Evolutionary conservation across 2,888 invertebrate genomes (phyloP).

Genomic region (Lasioglossum malachurum): DNA sequence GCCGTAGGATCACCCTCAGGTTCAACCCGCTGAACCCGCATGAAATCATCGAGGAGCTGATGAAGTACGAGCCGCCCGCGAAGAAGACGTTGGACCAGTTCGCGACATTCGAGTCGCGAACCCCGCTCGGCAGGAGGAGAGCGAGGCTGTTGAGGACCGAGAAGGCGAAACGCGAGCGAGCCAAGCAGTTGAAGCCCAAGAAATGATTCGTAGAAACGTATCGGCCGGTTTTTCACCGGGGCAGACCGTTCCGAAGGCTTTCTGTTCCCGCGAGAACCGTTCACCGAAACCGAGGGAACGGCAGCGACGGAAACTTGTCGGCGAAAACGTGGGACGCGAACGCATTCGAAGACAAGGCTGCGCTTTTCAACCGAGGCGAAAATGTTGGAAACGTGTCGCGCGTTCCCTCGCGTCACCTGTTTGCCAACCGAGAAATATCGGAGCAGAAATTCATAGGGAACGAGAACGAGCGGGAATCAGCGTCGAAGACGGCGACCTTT

Average conservation of each 20-base stretch:
- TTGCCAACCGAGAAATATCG: constrained; percentile 1
- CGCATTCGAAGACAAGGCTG: constrained; percentile 45
- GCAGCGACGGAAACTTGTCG: constrained; percentile 41
- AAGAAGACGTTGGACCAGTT: constrained; percentile 62
- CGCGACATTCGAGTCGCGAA: constrained; percentile 70
- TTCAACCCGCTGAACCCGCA: constrained; percentile 86
- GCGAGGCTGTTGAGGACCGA: constrained; percentile 46
- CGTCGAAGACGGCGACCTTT: constrained; percentile 49
- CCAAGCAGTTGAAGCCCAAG: neutral
- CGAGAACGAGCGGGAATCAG: neutral
- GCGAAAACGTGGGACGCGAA: constrained; percentile 56
- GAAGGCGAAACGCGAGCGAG: neutral
- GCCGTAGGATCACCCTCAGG: constrained; percentile 86
- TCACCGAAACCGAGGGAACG: constrained; percentile 42
- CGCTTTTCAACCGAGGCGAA: constrained; percentile 33
- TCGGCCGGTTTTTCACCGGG: neutral
- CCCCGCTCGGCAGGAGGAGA: constrained; percentile 68
- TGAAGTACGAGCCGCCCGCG: constrained; percentile 76
- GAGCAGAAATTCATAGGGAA: constrained; percentile 11
- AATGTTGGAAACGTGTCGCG: neutral
- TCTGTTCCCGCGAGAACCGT: constrained; percentile 19
- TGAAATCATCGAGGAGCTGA: constrained; percentile 86
- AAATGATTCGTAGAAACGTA: neutral
- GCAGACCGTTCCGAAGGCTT: constrained; percentile 12
- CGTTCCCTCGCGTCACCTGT: neutral